These are phyloP conservation scores for Macquaria ambigua DNA, from an alignment of 2,113 vertebrate species.

Conservation along the genomic window DNA sequence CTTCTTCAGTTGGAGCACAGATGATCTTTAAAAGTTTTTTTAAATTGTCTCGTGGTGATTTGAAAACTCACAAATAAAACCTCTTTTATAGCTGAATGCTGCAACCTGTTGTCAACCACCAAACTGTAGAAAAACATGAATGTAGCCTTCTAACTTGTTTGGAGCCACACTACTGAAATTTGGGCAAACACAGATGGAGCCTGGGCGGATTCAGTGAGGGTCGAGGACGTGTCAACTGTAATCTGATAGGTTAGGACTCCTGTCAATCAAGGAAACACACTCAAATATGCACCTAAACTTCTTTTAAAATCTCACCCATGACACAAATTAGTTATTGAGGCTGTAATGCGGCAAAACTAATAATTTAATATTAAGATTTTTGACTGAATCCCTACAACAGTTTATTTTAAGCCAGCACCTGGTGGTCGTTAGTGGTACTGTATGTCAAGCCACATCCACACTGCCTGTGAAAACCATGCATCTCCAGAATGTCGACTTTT, in stretches of 20 bases:
- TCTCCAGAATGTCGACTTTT: not conserved
- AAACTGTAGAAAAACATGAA: constrained; percentile 9
- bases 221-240: not conserved
- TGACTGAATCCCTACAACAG: not conserved
- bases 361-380: not conserved
- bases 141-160: constrained; percentile 35
- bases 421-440: not conserved
- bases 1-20: not conserved
- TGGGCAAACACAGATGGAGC: not conserved
- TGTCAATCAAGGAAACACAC: not conserved
- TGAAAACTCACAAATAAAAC: not conserved
- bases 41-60: not conserved
- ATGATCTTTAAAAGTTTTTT: not conserved
- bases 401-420: not conserved
- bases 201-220: not conserved
- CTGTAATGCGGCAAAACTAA: not conserved
- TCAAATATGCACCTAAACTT: not conserved
- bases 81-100: constrained; percentile 21
- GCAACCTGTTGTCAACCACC: constrained; percentile 13
- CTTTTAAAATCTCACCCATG: not conserved
- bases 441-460: not conserved
- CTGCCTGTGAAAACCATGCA: not conserved
- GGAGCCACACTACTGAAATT: not conserved
- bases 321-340: not conserved
- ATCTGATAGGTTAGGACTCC: not conserved